These are phyloP conservation scores for Callithrix jacchus DNA, from an alignment of 2,113 vertebrate genomes.

Conservation along the genomic window DNA sequence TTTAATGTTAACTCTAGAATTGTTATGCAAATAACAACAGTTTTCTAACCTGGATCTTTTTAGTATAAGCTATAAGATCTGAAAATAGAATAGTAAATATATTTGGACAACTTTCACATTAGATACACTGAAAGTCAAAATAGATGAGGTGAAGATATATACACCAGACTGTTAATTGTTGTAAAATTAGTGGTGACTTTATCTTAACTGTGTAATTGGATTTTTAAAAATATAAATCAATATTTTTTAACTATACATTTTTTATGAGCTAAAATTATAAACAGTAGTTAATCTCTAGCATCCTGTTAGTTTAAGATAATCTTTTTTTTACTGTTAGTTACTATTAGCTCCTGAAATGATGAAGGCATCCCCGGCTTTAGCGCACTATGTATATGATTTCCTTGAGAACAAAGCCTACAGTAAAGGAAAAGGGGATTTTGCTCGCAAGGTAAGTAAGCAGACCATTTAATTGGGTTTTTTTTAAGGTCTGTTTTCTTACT, in stretches of 20 bases:
- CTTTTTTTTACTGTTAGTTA: slow-evolving; percentile 84
- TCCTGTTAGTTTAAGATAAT: background rate
- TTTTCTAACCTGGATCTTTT: background rate
- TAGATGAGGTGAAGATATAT: background rate
- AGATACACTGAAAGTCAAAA: background rate
- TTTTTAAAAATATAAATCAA: background rate
- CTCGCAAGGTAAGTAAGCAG: slow-evolving; percentile 94
- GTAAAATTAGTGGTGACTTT: slow-evolving; percentile 25
- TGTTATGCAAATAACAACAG: background rate
- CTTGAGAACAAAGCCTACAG: slow-evolving; percentile 98
- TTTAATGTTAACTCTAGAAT: slow-evolving; percentile 18
- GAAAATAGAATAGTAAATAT: slow-evolving; percentile 46
- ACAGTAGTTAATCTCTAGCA: background rate
- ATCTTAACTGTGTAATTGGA: background rate
- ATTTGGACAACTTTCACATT: background rate
- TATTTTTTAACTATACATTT: background rate
- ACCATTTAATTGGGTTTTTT: background rate
- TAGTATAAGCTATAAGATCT: background rate
- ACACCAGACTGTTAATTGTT: background rate
- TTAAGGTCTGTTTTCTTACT: background rate
- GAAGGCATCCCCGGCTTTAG: slow-evolving; percentile 92
- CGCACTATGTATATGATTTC: slow-evolving; percentile 93
- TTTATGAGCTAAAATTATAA: slow-evolving; percentile 11
- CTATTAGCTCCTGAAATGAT: slow-evolving; percentile 96
- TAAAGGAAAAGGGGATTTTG: slow-evolving; percentile 99